Conservation (phyloP, 2,888 invertebrate genomes). For the Rhyacophila evoluta region DNA sequence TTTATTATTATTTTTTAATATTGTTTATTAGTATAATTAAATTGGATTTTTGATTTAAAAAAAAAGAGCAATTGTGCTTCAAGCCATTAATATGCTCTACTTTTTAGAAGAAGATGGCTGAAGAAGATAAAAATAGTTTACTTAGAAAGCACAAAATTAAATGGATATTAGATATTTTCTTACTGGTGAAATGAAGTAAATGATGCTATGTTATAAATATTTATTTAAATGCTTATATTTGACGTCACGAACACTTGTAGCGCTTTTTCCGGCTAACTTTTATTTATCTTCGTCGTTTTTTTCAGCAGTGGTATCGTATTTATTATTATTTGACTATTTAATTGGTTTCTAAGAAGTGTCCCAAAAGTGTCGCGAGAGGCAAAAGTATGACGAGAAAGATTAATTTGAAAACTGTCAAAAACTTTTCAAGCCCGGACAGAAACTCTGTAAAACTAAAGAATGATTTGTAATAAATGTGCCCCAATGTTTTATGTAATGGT, state of each 20-base stretch:
- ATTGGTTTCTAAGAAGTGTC: slow-evolving; percentile 21
- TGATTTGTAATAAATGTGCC: not conserved
- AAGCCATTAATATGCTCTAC: no score
- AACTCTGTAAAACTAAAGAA: slow-evolving; percentile 1
- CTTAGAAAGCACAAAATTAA: no score
- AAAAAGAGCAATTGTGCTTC: no score
- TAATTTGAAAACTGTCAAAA: slow-evolving; percentile 24
- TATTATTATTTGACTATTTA: slow-evolving; percentile 12
- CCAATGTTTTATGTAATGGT: not conserved
- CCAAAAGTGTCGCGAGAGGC: not conserved
- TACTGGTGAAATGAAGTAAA: no score
- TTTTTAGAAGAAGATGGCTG: no score
- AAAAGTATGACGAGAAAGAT: not conserved
- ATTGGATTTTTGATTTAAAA: no score
- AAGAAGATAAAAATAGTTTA: no score
- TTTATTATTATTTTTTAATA: no score
- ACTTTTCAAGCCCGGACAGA: not conserved
- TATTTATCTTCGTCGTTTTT: not conserved
- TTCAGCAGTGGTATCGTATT: not conserved
- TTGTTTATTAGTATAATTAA: no score
- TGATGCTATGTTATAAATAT: no score
- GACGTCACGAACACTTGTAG: not conserved
- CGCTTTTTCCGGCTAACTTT: not conserved
- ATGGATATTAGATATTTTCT: no score
- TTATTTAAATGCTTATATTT: no score